A percentile compares a stretch with the other conserved stretches of the same genome.
Conservation (phyloP, 37 sponge, comb jelly and placozoan genomes). For the Halichondria panicea region DNA sequence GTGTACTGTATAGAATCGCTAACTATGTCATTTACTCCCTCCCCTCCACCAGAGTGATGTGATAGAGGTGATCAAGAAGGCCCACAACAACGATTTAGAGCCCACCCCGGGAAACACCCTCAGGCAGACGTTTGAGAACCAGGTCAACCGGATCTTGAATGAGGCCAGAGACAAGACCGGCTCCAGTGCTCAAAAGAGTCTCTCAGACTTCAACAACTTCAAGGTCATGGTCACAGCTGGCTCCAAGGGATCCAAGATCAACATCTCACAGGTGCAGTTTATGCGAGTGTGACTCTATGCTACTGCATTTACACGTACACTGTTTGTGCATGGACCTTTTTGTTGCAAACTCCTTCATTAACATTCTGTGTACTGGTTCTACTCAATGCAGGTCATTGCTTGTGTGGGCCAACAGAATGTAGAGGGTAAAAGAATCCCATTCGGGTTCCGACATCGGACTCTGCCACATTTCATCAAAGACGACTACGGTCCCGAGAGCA, state of each 20-base stretch:
- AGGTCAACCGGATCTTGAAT: conserved; percentile 97
- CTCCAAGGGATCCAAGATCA: conserved; percentile 99
- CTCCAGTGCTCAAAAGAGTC: conserved; percentile 88
- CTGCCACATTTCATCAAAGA: conserved; percentile 99
- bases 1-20: background rate
- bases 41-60: conserved; percentile 70
- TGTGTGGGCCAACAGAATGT: conserved; percentile 99
- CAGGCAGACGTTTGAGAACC: conserved; percentile 98
- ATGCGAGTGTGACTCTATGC: background rate
- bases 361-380: background rate
- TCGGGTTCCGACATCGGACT: conserved; percentile 97
- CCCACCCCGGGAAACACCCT: conserved; percentile 99
- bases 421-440: conserved; percentile 98
- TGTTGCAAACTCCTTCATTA: background rate
- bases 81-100: conserved; percentile 97
- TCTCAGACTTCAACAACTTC: conserved; percentile 99
- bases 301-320: background rate
- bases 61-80: conserved; percentile 97
- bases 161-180: conserved; percentile 99
- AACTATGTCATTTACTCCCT: background rate
- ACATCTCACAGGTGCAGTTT: conserved; percentile 93
- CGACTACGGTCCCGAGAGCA: conserved; percentile 99
- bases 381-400: conserved; percentile 87
- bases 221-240: conserved; percentile 99
- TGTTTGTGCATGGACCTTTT: background rate